A percentile compares a stretch with the other conserved stretches of the same genome.
Evolutionary conservation across 2,797 vertebrate genomes (phyloP).

Genomic region (Esox lucius): DNA sequence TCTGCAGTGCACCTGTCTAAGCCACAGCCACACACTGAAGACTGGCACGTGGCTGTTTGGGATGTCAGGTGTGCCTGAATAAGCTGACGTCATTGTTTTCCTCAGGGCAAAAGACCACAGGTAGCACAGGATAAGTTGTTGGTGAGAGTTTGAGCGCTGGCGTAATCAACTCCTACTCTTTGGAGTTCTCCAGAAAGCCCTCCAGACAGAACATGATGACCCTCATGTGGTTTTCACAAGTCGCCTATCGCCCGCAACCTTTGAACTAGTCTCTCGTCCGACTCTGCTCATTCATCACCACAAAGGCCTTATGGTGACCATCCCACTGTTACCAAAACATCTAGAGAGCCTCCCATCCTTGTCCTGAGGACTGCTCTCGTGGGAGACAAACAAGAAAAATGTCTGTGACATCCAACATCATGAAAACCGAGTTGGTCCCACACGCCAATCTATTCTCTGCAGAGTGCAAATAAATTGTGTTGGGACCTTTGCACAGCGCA

Average conservation of each 20-base stretch:
- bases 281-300: slow-evolving; percentile 44
- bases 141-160: neutral
- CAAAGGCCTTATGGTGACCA: slow-evolving; percentile 55
- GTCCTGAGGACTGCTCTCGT: slow-evolving; percentile 56
- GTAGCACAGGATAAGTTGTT: neutral
- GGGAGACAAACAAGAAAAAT: slow-evolving; percentile 56
- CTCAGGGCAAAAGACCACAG: neutral
- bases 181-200: neutral
- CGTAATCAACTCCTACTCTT: neutral
- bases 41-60: neutral
- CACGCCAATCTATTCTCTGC: slow-evolving; percentile 38
- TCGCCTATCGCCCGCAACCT: neutral
- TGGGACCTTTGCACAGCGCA: slow-evolving; percentile 29
- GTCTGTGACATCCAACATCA: slow-evolving; percentile 51
- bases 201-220: neutral
- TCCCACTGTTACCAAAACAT: slow-evolving; percentile 75
- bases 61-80: neutral
- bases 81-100: neutral
- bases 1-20: slow-evolving; percentile 1
- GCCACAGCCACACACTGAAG: slow-evolving; percentile 6
- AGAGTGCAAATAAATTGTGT: slow-evolving; percentile 53
- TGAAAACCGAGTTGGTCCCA: slow-evolving; percentile 47
- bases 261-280: slow-evolving; percentile 38
- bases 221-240: neutral
- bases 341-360: slow-evolving; percentile 53